phyloP scores from a whole-genome alignment of 1,140 invertebrate species.

The Plodia interpunctella region DNA sequence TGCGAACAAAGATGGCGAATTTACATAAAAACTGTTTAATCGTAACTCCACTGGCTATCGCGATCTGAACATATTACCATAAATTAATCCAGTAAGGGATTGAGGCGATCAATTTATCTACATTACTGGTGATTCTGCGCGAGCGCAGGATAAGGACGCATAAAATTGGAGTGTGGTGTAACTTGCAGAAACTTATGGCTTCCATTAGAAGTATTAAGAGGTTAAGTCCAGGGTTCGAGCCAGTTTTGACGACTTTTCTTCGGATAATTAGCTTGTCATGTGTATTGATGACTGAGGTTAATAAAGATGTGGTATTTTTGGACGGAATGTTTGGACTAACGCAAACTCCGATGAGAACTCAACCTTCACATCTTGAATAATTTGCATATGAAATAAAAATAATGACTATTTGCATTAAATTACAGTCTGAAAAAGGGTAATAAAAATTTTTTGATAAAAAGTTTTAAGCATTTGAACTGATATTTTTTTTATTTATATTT shows the following conservation, averaged over 20 bases:
- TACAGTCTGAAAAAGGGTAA: too few species aligned
- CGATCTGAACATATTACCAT: slow-evolving; percentile 63
- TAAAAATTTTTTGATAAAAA: too few species aligned
- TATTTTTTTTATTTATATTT: too few species aligned
- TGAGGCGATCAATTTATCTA: slow-evolving; percentile 59
- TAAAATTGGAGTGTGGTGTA: slow-evolving; percentile 32
- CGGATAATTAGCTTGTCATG: slow-evolving; percentile 2
- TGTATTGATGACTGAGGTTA: background rate
- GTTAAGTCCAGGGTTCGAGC: background rate
- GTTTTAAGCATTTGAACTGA: too few species aligned
- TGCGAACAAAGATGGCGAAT: slow-evolving; percentile 60
- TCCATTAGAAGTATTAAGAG: slow-evolving; percentile 38
- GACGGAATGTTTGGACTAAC: background rate
- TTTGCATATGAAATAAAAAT: too few species aligned
- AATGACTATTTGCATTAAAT: too few species aligned
- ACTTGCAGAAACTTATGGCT: slow-evolving; percentile 41
- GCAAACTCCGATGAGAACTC: background rate
- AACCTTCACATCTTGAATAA: too few species aligned
- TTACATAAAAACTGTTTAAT: slow-evolving; percentile 71
- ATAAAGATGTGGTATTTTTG: slow-evolving; percentile 1
- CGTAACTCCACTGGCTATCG: slow-evolving; percentile 62
- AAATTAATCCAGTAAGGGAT: slow-evolving; percentile 67
- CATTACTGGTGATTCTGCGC: slow-evolving; percentile 39
- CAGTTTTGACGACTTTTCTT: background rate
- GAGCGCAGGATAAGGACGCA: slow-evolving; percentile 40